phyloP scores from a whole-genome alignment of 2,113 vertebrate species.

The Mustela nigripes region DNA sequence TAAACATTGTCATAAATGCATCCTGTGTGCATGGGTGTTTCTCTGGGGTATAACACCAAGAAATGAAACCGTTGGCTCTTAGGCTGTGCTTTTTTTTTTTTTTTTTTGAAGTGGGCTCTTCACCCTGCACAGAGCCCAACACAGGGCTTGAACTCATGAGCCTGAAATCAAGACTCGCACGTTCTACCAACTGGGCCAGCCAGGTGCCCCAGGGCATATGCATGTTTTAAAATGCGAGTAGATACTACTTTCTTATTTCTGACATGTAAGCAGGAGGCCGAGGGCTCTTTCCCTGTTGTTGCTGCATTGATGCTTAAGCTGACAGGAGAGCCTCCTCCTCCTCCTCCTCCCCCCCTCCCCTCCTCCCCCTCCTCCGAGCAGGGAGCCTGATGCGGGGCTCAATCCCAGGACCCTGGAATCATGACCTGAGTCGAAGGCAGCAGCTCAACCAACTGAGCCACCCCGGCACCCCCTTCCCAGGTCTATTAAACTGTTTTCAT shows the following conservation, averaged over 20 bases:
- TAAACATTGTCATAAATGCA: background rate
- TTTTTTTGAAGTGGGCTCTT: too few species aligned
- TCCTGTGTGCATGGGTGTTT: background rate
- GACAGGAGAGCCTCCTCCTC: background rate
- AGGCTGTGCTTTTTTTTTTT: background rate
- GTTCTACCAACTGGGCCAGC: too few species aligned
- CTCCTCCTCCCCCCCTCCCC: too few species aligned
- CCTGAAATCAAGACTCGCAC: background rate
- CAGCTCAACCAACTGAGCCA: too few species aligned
- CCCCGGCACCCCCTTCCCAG: too few species aligned
- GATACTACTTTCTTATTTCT: background rate
- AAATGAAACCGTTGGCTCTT: background rate
- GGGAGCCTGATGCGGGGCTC: too few species aligned
- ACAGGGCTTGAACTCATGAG: background rate
- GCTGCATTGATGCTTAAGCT: background rate
- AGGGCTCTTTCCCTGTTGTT: background rate
- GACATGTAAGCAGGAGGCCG: background rate
- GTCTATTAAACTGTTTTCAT: too few species aligned
- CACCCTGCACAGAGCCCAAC: background rate
- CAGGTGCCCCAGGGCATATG: background rate
- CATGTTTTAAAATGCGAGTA: background rate
- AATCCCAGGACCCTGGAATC: too few species aligned
- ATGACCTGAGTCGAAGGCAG: too few species aligned
- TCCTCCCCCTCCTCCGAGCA: too few species aligned
- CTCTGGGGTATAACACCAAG: background rate